Percentiles rank a stretch among this genome's conserved stretches.
Evolutionary conservation across 2,113 vertebrate genomes (phyloP).

Genomic region (Nothoprocta pentlandii): DNA sequence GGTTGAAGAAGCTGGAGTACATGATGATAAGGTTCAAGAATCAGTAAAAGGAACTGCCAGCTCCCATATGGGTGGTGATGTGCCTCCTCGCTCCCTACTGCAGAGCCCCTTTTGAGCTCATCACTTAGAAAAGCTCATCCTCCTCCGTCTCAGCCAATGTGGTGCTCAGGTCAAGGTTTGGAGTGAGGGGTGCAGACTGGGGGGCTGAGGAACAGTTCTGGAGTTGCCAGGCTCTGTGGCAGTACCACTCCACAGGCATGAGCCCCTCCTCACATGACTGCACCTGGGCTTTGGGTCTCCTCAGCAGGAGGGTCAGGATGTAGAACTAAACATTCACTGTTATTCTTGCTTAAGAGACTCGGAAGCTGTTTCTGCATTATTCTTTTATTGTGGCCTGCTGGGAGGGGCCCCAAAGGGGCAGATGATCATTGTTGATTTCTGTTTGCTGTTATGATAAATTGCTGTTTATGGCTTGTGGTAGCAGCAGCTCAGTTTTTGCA

Average conservation of each 20-base stretch:
- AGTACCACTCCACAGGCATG: not conserved
- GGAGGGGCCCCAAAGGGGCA: not conserved
- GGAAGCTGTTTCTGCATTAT: not conserved
- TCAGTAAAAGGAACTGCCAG: constrained; percentile 14
- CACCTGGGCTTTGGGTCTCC: not conserved
- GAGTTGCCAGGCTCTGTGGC: fast-evolving
- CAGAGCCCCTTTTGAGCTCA: not conserved
- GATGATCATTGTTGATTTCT: not conserved
- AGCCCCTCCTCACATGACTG: not conserved
- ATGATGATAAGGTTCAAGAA: not conserved
- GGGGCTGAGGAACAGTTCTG: not conserved
- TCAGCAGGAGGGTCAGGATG: not conserved
- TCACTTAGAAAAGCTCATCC: not conserved
- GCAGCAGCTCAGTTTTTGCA: not conserved
- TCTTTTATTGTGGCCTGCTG: not conserved
- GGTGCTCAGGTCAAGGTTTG: not conserved
- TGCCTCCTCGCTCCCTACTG: not conserved
- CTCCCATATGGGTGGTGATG: not conserved
- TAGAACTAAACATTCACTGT: not conserved
- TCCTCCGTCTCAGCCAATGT: not conserved
- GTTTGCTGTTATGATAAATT: not conserved
- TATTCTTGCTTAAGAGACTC: not conserved
- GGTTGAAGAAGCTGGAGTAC: not conserved
- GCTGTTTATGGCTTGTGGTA: not conserved
- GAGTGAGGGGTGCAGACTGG: not conserved